Conservation (phyloP, 1,140 invertebrate genomes). For the Liolophura sinensis region DNA sequence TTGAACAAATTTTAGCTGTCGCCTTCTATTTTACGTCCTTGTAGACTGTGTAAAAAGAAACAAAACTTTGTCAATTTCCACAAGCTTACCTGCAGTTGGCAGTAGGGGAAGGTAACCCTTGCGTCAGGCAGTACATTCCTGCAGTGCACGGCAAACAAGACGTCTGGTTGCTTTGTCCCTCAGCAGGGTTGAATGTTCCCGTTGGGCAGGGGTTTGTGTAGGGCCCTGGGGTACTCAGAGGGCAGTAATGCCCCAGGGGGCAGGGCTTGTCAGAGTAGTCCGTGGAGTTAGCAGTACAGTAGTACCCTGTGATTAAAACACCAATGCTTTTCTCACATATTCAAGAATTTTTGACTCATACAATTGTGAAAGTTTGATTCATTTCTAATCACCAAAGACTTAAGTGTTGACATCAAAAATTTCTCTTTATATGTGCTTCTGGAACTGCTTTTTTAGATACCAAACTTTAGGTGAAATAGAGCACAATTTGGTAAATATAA, state of each 20-base stretch:
- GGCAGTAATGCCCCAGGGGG: slow-evolving; percentile 51
- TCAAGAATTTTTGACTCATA: too few species aligned
- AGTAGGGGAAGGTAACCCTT: slow-evolving; percentile 35
- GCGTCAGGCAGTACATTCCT: slow-evolving; percentile 44
- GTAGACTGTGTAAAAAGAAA: not conserved
- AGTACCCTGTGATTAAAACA: slow-evolving; percentile 37
- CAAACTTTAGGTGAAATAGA: too few species aligned
- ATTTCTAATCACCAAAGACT: too few species aligned
- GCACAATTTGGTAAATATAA: too few species aligned
- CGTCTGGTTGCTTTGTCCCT: slow-evolving; percentile 27
- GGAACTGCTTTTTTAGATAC: too few species aligned
- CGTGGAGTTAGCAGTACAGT: slow-evolving; percentile 46
- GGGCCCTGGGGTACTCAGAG: slow-evolving; percentile 29
- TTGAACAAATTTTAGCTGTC: not conserved
- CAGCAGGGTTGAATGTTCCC: slow-evolving; percentile 45
- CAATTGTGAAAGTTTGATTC: too few species aligned
- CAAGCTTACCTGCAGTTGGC: slow-evolving; percentile 44
- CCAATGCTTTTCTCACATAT: too few species aligned
- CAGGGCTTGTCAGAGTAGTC: slow-evolving; percentile 44
- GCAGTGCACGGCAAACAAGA: slow-evolving; percentile 43
- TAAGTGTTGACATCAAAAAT: too few species aligned
- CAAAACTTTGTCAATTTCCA: not conserved
- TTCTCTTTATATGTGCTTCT: too few species aligned
- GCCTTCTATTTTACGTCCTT: not conserved
- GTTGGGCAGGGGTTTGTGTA: slow-evolving; percentile 36